Evolutionary conservation across 2,888 invertebrate genomes (phyloP).

Genomic region (Phaedon cochleariae): DNA sequence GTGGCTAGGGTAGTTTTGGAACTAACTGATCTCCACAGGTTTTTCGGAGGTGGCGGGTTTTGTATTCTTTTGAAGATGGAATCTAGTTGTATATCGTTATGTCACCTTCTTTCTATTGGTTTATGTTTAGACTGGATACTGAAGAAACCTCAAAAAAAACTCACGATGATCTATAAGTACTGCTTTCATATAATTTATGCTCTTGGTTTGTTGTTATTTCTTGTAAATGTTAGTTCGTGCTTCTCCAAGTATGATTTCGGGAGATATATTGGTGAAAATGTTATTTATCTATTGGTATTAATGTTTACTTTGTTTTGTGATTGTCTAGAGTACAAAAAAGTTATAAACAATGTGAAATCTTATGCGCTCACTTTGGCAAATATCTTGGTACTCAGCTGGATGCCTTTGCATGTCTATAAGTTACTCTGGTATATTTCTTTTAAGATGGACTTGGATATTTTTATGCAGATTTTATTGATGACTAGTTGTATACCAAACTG

Average conservation of each 20-base stretch:
- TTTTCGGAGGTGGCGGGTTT: constrained; percentile 15
- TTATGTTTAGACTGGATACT: constrained; percentile 34
- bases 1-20: background rate
- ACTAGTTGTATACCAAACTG: constrained; percentile 27
- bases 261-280: background rate
- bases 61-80: constrained; percentile 34
- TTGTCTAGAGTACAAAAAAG: constrained; percentile 14
- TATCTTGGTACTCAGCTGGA: constrained; percentile 31
- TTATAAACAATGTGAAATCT: constrained; percentile 1
- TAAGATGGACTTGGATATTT: background rate
- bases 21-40: background rate
- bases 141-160: constrained; percentile 2
- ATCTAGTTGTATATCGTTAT: constrained; percentile 22
- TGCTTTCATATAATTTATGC: constrained; percentile 17
- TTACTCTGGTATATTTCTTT: background rate
- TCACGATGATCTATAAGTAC: constrained; percentile 16
- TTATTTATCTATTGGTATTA: constrained; percentile 9
- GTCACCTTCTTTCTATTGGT: constrained; percentile 19
- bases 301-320: constrained; percentile 17
- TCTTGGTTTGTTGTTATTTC: constrained; percentile 1
- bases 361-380: constrained; percentile 27
- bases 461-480: background rate
- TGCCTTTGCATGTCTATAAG: constrained; percentile 36
- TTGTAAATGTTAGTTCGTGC: constrained; percentile 4
- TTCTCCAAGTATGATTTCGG: background rate